These are phyloP conservation scores for Malacoraja senta DNA, from an alignment of 2,797 vertebrate genomes.

Conservation along the genomic window DNA sequence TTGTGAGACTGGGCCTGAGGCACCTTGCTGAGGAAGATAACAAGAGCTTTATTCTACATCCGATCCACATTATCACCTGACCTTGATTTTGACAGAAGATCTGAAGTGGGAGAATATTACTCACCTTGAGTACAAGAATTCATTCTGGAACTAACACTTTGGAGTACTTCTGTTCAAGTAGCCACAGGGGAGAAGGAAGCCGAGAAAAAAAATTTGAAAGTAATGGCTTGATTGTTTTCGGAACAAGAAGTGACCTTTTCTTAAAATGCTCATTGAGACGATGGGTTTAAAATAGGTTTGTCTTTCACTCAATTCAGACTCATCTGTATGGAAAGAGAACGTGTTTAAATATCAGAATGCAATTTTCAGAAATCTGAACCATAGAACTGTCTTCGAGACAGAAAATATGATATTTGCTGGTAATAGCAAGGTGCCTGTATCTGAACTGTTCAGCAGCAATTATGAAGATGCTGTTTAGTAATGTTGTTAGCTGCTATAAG, in stretches of 20 bases:
- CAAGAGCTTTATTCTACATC: slow-evolving; percentile 2
- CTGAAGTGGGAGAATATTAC: slow-evolving; percentile 6
- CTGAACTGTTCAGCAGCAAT: background rate
- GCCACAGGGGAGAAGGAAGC: slow-evolving; percentile 8
- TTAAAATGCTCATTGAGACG: background rate
- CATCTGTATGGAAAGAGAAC: background rate
- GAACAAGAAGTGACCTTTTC: slow-evolving; percentile 8
- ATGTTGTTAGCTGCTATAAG: background rate
- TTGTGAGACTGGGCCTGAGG: background rate
- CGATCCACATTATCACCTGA: background rate
- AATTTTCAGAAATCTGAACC: background rate
- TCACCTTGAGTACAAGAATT: slow-evolving; percentile 1
- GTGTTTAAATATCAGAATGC: background rate
- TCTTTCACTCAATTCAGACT: background rate
- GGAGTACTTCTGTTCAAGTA: slow-evolving; percentile 14
- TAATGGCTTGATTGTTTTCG: slow-evolving; percentile 1
- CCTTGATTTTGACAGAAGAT: background rate
- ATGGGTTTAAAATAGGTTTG: background rate
- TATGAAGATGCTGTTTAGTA: slow-evolving; percentile 16
- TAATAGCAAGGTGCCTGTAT: slow-evolving; percentile 14
- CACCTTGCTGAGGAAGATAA: background rate
- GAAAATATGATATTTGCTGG: background rate
- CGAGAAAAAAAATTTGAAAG: background rate
- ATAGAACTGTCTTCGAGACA: background rate
- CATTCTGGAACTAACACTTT: background rate